These are phyloP conservation scores for Cyphomyrmex costatus DNA, from an alignment of 1,140 invertebrate genomes.

Conservation along the genomic window DNA sequence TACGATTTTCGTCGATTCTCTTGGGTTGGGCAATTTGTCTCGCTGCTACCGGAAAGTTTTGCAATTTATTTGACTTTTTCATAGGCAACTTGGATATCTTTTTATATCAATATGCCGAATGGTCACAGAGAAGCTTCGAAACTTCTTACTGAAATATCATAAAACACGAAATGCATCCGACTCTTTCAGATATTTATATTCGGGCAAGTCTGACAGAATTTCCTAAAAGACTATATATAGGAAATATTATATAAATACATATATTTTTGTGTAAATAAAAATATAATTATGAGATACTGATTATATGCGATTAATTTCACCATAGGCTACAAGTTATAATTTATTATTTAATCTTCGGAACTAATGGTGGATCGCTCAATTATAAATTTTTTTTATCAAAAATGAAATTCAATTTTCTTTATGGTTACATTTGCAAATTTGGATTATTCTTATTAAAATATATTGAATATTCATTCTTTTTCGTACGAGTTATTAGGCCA, in stretches of 20 bases:
- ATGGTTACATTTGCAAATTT: too few species aligned
- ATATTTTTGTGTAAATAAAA: too few species aligned
- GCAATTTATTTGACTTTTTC: conserved; percentile 80
- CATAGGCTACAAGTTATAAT: neutral
- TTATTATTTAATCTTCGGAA: conserved; percentile 1
- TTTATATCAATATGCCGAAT: conserved; percentile 81
- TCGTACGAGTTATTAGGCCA: too few species aligned
- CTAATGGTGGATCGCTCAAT: too few species aligned
- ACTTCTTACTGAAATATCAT: conserved; percentile 70
- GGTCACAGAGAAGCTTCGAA: conserved; percentile 66
- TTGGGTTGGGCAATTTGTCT: conserved; percentile 64
- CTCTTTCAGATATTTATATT: neutral
- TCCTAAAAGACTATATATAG: neutral
- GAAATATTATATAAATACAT: too few species aligned
- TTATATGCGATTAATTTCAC: neutral
- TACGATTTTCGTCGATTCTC: conserved; percentile 58
- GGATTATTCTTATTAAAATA: too few species aligned
- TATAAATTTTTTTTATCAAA: too few species aligned
- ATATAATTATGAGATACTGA: neutral
- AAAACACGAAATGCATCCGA: conserved; percentile 58
- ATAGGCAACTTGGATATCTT: conserved; percentile 70
- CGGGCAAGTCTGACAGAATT: neutral
- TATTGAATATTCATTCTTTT: too few species aligned
- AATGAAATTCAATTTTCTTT: too few species aligned
- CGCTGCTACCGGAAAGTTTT: conserved; percentile 75